These are phyloP conservation scores for Naso thynnoides DNA, from an alignment of 2,797 vertebrate genomes.

Conservation along the genomic window DNA sequence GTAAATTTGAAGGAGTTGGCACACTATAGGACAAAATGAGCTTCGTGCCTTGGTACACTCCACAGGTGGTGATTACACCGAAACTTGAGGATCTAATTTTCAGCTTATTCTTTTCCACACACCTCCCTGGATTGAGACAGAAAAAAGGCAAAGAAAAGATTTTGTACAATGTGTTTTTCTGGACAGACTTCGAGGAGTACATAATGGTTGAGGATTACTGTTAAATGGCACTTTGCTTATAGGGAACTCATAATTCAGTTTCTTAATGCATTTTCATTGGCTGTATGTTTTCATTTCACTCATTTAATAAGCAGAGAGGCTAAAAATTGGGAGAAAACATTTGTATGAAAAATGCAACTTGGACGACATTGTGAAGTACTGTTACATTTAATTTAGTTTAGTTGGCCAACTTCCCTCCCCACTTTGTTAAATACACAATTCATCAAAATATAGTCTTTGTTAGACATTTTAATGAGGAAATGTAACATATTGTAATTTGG, in stretches of 20 bases:
- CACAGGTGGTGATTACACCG: slow-evolving; percentile 46
- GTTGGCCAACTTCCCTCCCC: no score
- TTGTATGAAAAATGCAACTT: slow-evolving; percentile 41
- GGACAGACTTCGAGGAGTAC: slow-evolving; percentile 72
- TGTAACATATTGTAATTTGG: no score
- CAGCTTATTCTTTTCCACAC: slow-evolving; percentile 29
- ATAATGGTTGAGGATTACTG: slow-evolving; percentile 67
- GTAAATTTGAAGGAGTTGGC: slow-evolving; percentile 10
- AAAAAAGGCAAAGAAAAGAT: slow-evolving; percentile 29
- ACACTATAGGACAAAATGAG: slow-evolving; percentile 8
- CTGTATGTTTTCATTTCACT: slow-evolving; percentile 25
- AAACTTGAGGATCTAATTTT: slow-evolving; percentile 35
- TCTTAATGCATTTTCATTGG: slow-evolving; percentile 53
- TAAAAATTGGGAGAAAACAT: slow-evolving; percentile 35
- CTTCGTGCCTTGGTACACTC: not conserved
- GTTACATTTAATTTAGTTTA: no score
- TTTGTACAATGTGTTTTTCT: slow-evolving; percentile 64
- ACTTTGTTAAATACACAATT: no score
- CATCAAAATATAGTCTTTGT: not conserved
- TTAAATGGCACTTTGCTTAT: slow-evolving; percentile 52
- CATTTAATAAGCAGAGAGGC: slow-evolving; percentile 42
- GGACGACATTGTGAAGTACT: no score
- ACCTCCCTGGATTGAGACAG: slow-evolving; percentile 24
- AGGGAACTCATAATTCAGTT: slow-evolving; percentile 62
- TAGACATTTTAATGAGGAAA: no score